Evolutionary conservation across 2,888 invertebrate genomes (phyloP).

Genomic region (Capitulum mitella): DNA sequence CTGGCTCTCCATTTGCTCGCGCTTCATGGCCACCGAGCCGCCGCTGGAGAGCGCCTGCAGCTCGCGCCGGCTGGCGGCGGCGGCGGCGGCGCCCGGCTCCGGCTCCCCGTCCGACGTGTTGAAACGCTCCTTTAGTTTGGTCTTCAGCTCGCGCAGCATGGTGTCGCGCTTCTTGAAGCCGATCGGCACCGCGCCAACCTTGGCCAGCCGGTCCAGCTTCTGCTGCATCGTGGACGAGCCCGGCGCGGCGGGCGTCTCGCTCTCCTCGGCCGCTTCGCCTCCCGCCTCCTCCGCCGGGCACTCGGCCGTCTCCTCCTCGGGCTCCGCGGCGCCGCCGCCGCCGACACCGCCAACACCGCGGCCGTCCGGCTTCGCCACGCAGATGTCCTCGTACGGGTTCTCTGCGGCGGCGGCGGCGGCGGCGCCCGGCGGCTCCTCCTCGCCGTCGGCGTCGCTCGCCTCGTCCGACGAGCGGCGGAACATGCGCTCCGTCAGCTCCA

Average conservation of each 20-base stretch:
- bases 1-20: constrained; percentile 35
- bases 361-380: background rate
- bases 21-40: constrained; percentile 35
- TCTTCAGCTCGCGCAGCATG: constrained; percentile 38
- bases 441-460: background rate
- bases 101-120: constrained; percentile 27
- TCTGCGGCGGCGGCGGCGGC: background rate
- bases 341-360: background rate
- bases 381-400: constrained; percentile 28
- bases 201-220: constrained; percentile 30
- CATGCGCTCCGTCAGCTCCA: constrained; percentile 34
- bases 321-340: background rate
- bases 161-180: constrained; percentile 36
- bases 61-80: background rate
- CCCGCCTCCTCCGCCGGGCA: background rate
- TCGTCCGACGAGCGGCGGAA: constrained; percentile 29
- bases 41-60: constrained; percentile 12
- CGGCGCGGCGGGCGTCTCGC: too few relatives aligned
- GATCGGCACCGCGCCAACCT: constrained; percentile 33
- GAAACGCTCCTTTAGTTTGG: constrained; percentile 36
- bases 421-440: background rate
- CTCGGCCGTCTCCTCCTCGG: background rate
- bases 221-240: constrained; percentile 5
- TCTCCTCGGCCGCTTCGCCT: too few relatives aligned
- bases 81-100: background rate